Evolutionary conservation across 2,888 invertebrate genomes (phyloP), one percentile per base, ranked within the genome.

Genomic region (Protonemura montana): DNA sequence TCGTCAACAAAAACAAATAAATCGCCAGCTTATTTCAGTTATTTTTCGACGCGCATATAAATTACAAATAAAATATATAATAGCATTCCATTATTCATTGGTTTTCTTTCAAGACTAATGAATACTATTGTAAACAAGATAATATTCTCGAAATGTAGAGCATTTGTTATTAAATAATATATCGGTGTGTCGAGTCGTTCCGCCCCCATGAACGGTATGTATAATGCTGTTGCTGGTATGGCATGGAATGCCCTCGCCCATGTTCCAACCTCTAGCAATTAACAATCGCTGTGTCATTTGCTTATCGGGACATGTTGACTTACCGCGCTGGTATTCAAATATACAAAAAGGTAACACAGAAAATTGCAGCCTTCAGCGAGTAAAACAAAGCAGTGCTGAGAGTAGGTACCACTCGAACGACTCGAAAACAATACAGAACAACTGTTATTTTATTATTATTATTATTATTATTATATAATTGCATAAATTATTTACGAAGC

Each of bases 81-180:
- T 59, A 59, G 21, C 13, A 13, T 21, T 59, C 59, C 59, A 59
- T 59, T 59, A 59, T 59, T 59, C 59, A 59, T 59, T 59, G 59
- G 59, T 21, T 59, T 7, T 59, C 59, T 10, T 59, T 7, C 59
- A 59, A 59, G 59, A 13, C 59, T 59, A 59, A 59, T 21, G 59
- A 59, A 59, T 59, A 21, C 16, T 10, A 78, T 26, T 78, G 78
- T 78, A 78, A 78, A 78, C 78, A 78, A 78, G 21, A 78, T 59
- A 59, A 59, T 59, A 21, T 59, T 59, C 59, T 59, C 21, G 59
- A 59, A 59, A 59, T 35, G 59, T 59, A 59, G 7, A 59, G 59
- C 7, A 59, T 59, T 59, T 59, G 59, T 59, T 59, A 59, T 59
- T 59, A 59, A 59, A 21, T 59, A 3, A 59, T 21, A 21, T 21